These are phyloP conservation scores for Gouania willdenowi DNA, from an alignment of 2,797 vertebrate genomes.

Conservation along the genomic window DNA sequence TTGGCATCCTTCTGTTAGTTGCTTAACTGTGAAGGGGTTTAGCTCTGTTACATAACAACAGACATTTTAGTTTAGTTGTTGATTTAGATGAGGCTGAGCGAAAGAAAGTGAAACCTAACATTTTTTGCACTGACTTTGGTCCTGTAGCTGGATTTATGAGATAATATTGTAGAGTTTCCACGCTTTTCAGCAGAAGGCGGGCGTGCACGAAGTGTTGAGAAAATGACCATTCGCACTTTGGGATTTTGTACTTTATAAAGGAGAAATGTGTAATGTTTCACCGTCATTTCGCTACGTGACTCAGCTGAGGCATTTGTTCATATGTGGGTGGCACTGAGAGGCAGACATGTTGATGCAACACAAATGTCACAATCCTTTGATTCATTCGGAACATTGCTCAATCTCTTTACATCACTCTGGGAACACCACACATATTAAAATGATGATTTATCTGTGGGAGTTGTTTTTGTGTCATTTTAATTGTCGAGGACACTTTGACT, in stretches of 20 bases:
- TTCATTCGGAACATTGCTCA: slow-evolving; percentile 28
- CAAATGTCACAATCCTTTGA: slow-evolving; percentile 26
- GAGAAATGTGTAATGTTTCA: slow-evolving; percentile 22
- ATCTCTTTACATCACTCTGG: slow-evolving; percentile 11
- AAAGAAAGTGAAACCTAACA: slow-evolving; percentile 9
- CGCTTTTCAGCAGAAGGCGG: slow-evolving; percentile 18
- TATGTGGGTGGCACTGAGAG: slow-evolving; percentile 49
- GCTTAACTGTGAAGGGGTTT: slow-evolving; percentile 43
- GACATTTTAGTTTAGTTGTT: slow-evolving; percentile 13
- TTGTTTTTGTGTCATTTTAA: slow-evolving; percentile 25
- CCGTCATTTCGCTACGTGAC: slow-evolving; percentile 45
- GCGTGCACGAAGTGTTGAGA: not conserved
- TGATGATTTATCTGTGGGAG: slow-evolving; percentile 15
- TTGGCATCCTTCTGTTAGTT: slow-evolving; percentile 37
- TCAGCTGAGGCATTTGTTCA: slow-evolving; percentile 49
- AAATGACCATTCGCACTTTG: slow-evolving; percentile 15
- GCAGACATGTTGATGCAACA: slow-evolving; percentile 15
- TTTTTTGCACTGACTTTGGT: slow-evolving; percentile 2
- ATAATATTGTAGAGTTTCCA: slow-evolving; percentile 12
- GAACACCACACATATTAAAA: slow-evolving; percentile 10
- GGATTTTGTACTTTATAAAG: slow-evolving; percentile 14
- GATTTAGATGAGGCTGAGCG: too few relatives aligned
- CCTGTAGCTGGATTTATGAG: slow-evolving; percentile 18
- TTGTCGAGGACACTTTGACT: not conserved
- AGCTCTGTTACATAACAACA: slow-evolving; percentile 50